Conservation (phyloP, 2,113 vertebrate species). For the Nibea albiflora region DNA sequence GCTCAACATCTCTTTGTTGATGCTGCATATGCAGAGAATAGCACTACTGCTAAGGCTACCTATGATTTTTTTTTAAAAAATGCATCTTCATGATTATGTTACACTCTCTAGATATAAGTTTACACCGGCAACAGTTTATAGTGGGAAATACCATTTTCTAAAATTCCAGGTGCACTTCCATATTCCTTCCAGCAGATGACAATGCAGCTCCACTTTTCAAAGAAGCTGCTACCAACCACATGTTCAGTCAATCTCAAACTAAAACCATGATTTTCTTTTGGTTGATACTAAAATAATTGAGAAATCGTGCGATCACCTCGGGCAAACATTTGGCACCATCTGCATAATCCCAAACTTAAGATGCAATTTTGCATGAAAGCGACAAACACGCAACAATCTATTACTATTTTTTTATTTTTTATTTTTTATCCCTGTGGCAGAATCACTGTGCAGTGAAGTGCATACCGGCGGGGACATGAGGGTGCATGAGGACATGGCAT, state of each 20-base stretch:
- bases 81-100: neutral
- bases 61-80: neutral
- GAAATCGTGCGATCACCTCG: conserved; percentile 15
- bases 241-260: no score
- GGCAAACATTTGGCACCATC: conserved; percentile 34
- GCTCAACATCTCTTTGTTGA: neutral
- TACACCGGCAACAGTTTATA: neutral
- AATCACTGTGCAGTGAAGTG: conserved; percentile 58
- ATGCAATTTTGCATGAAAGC: conserved; percentile 23
- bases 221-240: neutral
- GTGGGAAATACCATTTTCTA: neutral
- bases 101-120: neutral
- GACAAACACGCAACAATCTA: conserved; percentile 34
- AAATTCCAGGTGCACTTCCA: conserved; percentile 19
- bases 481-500: conserved; percentile 71
- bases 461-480: conserved; percentile 59
- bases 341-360: conserved; percentile 24
- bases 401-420: conserved; percentile 8
- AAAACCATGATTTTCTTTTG: neutral
- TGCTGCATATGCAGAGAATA: neutral
- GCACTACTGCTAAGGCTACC: neutral
- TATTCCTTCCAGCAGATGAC: conserved; percentile 72
- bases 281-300: conserved; percentile 28
- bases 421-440: conserved; percentile 30
- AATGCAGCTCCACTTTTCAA: conserved; percentile 52